Percentiles rank a stretch among this genome's conserved stretches.
Evolutionary conservation across 2,797 vertebrate species (phyloP).

Genomic region (Schizopygopsis pylzovi): DNA sequence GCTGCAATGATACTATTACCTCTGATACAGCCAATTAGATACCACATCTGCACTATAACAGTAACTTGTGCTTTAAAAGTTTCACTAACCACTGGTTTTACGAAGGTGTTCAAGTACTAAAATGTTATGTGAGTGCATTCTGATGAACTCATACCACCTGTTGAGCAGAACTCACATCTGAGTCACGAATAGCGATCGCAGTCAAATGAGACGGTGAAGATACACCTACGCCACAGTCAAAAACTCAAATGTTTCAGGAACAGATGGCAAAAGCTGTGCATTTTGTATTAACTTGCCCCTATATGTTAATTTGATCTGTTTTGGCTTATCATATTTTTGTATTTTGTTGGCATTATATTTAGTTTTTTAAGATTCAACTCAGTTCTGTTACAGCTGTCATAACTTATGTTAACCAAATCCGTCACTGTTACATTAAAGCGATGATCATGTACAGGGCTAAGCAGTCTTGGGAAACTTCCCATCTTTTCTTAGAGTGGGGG

Average conservation of each 20-base stretch:
- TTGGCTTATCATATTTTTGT: not conserved
- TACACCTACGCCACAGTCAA: constrained; percentile 60
- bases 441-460: not conserved
- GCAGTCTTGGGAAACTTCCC: constrained; percentile 89
- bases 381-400: not conserved
- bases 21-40: constrained; percentile 33
- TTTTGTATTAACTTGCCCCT: not conserved
- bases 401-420: not conserved
- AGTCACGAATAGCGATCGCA: not conserved
- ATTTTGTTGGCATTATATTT: not conserved
- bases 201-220: constrained; percentile 5
- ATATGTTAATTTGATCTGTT: constrained; percentile 8
- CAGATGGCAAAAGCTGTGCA: constrained; percentile 62
- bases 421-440: not conserved
- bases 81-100: constrained; percentile 12
- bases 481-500: constrained; percentile 78
- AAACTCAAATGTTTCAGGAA: constrained; percentile 46
- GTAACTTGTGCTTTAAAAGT: constrained; percentile 1
- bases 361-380: not conserved
- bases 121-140: constrained; percentile 16
- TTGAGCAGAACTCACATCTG: constrained; percentile 5
- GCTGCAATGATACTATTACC: not conserved
- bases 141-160: constrained; percentile 33
- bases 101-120: not conserved
- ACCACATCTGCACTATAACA: constrained; percentile 22